A percentile compares a stretch with the other conserved stretches of the same genome.
These are phyloP conservation scores for Eristalis intricaria DNA, from an alignment of 2,888 invertebrate species.

Conservation along the genomic window DNA sequence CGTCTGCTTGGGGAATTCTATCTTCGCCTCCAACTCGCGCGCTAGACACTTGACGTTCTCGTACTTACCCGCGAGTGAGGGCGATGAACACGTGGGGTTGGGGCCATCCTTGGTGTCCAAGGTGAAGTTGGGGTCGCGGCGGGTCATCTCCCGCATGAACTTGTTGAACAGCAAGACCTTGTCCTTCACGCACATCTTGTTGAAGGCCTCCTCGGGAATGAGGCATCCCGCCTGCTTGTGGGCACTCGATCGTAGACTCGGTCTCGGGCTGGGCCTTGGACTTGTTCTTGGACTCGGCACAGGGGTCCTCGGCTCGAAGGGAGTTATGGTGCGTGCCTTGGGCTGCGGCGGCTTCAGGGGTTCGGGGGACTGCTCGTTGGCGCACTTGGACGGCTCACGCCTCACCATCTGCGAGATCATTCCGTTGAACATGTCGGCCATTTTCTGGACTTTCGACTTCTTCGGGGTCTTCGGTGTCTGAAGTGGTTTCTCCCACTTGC, in stretches of 20 bases:
- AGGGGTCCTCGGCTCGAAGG: not conserved
- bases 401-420: slow-evolving; percentile 76
- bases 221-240: slow-evolving; percentile 73
- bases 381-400: slow-evolving; percentile 60
- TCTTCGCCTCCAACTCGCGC: slow-evolving; percentile 75
- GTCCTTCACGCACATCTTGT: slow-evolving; percentile 78
- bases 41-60: slow-evolving; percentile 76
- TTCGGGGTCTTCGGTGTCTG: slow-evolving; percentile 1
- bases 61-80: slow-evolving; percentile 73
- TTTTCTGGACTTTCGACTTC: slow-evolving; percentile 77
- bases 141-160: slow-evolving; percentile 77
- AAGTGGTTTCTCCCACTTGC: slow-evolving; percentile 25
- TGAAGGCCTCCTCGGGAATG: slow-evolving; percentile 77
- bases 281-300: slow-evolving; percentile 9
- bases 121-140: slow-evolving; percentile 76
- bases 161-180: slow-evolving; percentile 78
- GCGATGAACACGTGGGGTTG: not conserved
- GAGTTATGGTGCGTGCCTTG: not conserved
- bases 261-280: not conserved
- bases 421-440: slow-evolving; percentile 77
- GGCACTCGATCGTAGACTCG: slow-evolving; percentile 20
- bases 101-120: slow-evolving; percentile 71
- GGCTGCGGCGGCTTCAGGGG: slow-evolving; percentile 17
- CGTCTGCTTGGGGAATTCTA: slow-evolving; percentile 31
- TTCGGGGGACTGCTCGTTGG: slow-evolving; percentile 71